Conservation (phyloP, 2,888 invertebrate genomes). For the Byasa hedistus region DNA sequence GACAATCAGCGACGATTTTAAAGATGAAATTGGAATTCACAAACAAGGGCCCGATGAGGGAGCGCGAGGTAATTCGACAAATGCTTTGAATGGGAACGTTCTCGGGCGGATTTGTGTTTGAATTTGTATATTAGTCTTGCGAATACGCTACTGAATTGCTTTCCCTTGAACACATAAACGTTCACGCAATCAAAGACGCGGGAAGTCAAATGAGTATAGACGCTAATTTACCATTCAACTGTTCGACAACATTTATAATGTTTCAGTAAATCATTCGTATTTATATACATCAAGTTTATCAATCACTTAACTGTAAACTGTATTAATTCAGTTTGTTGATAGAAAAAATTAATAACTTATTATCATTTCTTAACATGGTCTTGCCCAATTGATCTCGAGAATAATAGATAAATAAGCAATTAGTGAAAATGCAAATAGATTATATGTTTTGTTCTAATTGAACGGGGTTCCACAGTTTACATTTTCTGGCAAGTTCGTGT, state of each 20-base stretch:
- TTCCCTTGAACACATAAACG: slow-evolving; percentile 40
- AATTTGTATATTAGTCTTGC: slow-evolving; percentile 35
- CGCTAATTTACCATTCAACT: slow-evolving; percentile 19
- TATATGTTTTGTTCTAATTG: slow-evolving; percentile 29
- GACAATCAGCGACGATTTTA: slow-evolving; percentile 75
- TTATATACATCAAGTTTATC: neutral
- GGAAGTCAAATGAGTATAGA: slow-evolving; percentile 19
- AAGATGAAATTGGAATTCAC: slow-evolving; percentile 66
- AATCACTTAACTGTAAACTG: neutral
- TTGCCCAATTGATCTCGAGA: no score
- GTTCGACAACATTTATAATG: neutral
- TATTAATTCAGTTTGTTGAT: no score
- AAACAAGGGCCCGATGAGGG: slow-evolving; percentile 41
- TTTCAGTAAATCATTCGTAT: neutral
- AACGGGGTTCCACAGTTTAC: slow-evolving; percentile 20
- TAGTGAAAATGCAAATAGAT: no score
- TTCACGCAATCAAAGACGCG: slow-evolving; percentile 32
- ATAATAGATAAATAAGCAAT: no score
- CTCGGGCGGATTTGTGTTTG: slow-evolving; percentile 45
- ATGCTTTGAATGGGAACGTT: slow-evolving; percentile 51
- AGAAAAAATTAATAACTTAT: no score
- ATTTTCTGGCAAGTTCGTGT: slow-evolving; percentile 47
- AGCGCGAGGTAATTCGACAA: slow-evolving; percentile 59
- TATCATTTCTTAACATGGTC: no score
- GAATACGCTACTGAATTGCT: slow-evolving; percentile 30